Conservation (phyloP, 2,888 invertebrate species). For the Microctonus brassicae region DNA sequence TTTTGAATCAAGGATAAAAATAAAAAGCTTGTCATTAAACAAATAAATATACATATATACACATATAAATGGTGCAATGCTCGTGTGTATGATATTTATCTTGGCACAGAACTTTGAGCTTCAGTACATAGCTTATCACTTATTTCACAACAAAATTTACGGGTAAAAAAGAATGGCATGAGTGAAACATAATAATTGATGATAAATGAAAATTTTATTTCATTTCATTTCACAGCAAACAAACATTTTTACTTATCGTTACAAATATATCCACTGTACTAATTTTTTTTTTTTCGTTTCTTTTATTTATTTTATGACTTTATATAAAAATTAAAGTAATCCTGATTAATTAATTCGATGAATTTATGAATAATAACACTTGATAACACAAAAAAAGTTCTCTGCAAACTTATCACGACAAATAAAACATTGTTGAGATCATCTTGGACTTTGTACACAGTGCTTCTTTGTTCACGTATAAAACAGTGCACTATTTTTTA, state of each 20-base stretch:
- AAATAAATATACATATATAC: background rate
- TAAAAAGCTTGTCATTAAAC: background rate
- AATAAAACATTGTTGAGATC: background rate
- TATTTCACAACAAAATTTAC: background rate
- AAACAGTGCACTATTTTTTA: background rate
- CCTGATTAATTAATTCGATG: background rate
- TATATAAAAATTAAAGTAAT: background rate
- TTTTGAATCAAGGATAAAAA: background rate
- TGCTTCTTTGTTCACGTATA: background rate
- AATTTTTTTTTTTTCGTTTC: background rate
- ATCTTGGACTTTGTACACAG: background rate
- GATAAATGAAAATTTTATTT: background rate
- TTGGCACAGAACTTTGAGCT: constrained; percentile 1
- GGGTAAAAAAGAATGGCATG: background rate
- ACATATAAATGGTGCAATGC: background rate
- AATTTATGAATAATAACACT: background rate
- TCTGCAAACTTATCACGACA: background rate
- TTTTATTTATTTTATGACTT: background rate
- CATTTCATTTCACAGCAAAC: background rate
- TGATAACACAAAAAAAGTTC: background rate
- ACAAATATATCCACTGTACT: background rate
- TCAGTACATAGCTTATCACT: background rate
- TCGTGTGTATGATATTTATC: background rate
- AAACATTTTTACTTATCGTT: background rate
- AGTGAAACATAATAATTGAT: background rate